Conservation (phyloP, 2,888 invertebrate genomes). For the Drosophila setosimentum region DNA sequence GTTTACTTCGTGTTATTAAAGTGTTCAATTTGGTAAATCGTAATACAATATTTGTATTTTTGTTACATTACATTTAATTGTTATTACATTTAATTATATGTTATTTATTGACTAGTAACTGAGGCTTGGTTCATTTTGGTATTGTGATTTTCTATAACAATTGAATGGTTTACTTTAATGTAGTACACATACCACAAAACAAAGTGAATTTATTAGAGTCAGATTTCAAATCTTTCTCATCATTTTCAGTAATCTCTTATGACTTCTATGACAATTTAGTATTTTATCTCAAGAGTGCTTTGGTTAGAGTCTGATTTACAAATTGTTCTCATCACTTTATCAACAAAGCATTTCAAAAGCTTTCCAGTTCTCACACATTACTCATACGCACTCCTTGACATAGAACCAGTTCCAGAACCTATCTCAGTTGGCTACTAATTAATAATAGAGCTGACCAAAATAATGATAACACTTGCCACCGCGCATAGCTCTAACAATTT, state of each 20-base stretch:
- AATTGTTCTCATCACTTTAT: slow-evolving; percentile 7
- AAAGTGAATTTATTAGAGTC: not conserved
- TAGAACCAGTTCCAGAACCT: slow-evolving; percentile 1
- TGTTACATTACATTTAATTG: not conserved
- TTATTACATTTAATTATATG: not conserved
- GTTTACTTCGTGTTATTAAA: not conserved
- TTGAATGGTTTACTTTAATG: not conserved
- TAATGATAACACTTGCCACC: slow-evolving; percentile 76
- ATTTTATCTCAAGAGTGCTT: not conserved
- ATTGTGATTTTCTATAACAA: not conserved
- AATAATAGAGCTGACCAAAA: slow-evolving; percentile 66
- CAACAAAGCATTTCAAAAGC: slow-evolving; percentile 2
- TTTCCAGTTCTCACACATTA: slow-evolving; percentile 35
- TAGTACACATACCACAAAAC: not conserved
- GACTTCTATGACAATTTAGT: not conserved
- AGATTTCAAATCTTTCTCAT: not conserved
- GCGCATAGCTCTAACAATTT: slow-evolving; percentile 45
- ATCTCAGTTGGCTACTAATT: slow-evolving; percentile 55
- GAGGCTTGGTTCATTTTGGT: not conserved
- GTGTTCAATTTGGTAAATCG: not conserved
- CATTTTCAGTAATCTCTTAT: not conserved
- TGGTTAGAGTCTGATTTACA: not conserved
- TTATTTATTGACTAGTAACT: not conserved
- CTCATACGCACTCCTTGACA: slow-evolving; percentile 7
- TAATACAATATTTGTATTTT: no score